Evolutionary conservation across 2,888 invertebrate genomes (phyloP).

Genomic region (Tenthredo notha): DNA sequence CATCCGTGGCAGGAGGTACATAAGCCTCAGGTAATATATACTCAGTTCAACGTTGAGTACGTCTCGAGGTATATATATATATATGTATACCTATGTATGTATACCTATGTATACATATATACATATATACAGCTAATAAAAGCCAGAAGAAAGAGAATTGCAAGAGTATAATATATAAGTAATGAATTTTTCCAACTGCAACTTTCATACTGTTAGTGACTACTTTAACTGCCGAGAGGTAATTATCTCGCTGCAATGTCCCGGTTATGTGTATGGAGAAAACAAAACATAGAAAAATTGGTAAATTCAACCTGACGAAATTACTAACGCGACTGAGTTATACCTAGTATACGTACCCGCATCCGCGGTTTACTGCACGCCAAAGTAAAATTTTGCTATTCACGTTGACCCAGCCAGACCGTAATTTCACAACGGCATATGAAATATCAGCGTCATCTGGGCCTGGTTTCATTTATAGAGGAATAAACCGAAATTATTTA

Average conservation of each 20-base stretch:
- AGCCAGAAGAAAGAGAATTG: conserved; percentile 43
- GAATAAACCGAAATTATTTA: conserved; percentile 44
- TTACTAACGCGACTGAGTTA: not conserved
- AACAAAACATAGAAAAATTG: not conserved
- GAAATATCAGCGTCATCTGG: conserved; percentile 41
- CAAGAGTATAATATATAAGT: conserved; percentile 20
- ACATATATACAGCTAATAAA: conserved; percentile 14
- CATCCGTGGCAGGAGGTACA: conserved; percentile 43
- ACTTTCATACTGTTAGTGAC: conserved; percentile 40
- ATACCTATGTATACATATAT: not conserved
- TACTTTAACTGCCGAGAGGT: conserved; percentile 15
- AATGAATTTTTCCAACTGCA: conserved; percentile 48
- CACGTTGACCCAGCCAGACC: conserved; percentile 12
- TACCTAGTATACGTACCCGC: not conserved
- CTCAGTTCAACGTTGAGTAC: conserved; percentile 41
- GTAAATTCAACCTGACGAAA: conserved; percentile 20
- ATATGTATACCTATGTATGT: conserved; percentile 9
- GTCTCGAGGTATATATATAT: conserved; percentile 22
- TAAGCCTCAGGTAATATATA: conserved; percentile 51
- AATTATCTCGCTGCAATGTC: conserved; percentile 20
- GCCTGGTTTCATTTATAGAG: conserved; percentile 19
- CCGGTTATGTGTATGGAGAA: not conserved
- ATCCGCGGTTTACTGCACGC: not conserved
- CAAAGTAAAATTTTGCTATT: conserved; percentile 13
- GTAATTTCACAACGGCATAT: conserved; percentile 39